Evolutionary conservation across 2,797 vertebrate species (phyloP).

Genomic region (Anableps anableps): DNA sequence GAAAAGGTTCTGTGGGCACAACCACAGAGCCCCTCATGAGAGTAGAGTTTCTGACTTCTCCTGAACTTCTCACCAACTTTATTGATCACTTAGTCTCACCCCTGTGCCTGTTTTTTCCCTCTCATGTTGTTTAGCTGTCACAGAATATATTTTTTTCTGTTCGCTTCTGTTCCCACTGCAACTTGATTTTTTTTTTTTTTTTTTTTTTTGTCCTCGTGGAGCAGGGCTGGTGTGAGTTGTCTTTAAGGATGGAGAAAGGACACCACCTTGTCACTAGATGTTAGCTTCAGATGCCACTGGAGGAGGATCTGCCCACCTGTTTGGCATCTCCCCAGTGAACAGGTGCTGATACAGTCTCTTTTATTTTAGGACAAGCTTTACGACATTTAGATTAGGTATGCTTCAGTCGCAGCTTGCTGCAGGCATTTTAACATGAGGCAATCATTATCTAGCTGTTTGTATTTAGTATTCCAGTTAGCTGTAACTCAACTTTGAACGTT

Average conservation of each 20-base stretch:
- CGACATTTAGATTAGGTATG: slow-evolving; percentile 51
- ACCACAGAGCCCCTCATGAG: slow-evolving; percentile 33
- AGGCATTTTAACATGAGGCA: slow-evolving; percentile 55
- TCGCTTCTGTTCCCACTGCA: slow-evolving; percentile 23
- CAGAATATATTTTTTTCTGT: slow-evolving; percentile 24
- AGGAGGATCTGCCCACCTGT: slow-evolving; percentile 57
- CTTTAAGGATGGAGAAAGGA: slow-evolving; percentile 66
- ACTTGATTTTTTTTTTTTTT: not conserved
- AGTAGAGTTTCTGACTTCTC: slow-evolving; percentile 33
- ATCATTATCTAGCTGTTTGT: slow-evolving; percentile 43
- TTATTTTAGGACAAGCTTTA: slow-evolving; percentile 25
- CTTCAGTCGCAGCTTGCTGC: slow-evolving; percentile 38
- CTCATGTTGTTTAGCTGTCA: slow-evolving; percentile 19
- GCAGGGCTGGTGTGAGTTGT: slow-evolving; percentile 48
- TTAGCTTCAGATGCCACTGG: slow-evolving; percentile 72
- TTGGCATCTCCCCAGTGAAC: slow-evolving; percentile 63
- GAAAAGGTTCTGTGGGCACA: slow-evolving; percentile 17
- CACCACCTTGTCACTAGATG: slow-evolving; percentile 73
- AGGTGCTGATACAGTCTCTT: slow-evolving; percentile 43
- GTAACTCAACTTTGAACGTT: slow-evolving; percentile 19
- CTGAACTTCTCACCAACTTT: slow-evolving; percentile 17
- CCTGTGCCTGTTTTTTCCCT: not conserved
- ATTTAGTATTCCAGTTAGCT: slow-evolving; percentile 43
- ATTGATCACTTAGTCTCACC: slow-evolving; percentile 7
- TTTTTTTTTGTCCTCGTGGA: slow-evolving; percentile 27